phyloP scores from a whole-genome alignment of 92 coral and sea anemone species.

The Heteractis magnifica region DNA sequence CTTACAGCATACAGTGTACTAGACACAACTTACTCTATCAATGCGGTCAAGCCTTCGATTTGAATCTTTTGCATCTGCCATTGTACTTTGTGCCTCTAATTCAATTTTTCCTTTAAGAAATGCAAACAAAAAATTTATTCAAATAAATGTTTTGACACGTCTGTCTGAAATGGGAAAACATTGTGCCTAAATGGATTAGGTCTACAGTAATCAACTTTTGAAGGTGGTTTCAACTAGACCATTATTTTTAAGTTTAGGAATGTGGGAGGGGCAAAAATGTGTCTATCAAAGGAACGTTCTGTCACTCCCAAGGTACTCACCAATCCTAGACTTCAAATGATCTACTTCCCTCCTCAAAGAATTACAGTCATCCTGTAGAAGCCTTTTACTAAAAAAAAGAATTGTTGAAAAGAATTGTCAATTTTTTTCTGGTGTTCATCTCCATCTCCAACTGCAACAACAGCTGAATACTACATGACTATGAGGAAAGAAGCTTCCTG shows the following conservation, averaged over 20 bases:
- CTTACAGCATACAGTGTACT: background rate
- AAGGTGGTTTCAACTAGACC: no score
- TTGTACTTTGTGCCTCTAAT: slow-evolving; percentile 56
- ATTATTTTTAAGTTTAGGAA: background rate
- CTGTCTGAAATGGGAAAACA: no score
- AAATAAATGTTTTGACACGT: no score
- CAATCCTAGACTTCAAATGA: slow-evolving; percentile 67
- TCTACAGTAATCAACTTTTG: no score
- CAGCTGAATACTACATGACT: no score
- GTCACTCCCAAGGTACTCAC: slow-evolving; percentile 30
- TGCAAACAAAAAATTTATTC: background rate
- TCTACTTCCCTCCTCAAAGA: slow-evolving; percentile 71
- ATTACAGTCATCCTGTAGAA: slow-evolving; percentile 74
- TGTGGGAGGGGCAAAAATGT: background rate
- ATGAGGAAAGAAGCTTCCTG: no score
- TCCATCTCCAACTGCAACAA: no score
- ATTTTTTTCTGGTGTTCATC: no score
- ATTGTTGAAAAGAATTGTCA: background rate
- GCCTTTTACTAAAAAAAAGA: slow-evolving; percentile 49
- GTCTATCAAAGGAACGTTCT: no score
- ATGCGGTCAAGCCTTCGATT: slow-evolving; percentile 68
- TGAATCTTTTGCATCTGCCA: slow-evolving; percentile 62
- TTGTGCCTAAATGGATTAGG: no score
- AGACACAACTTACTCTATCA: slow-evolving; percentile 61
- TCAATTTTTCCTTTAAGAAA: slow-evolving; percentile 55